Conservation (phyloP, 2,888 invertebrate species). For the Rhopalosiphum nymphaeae region DNA sequence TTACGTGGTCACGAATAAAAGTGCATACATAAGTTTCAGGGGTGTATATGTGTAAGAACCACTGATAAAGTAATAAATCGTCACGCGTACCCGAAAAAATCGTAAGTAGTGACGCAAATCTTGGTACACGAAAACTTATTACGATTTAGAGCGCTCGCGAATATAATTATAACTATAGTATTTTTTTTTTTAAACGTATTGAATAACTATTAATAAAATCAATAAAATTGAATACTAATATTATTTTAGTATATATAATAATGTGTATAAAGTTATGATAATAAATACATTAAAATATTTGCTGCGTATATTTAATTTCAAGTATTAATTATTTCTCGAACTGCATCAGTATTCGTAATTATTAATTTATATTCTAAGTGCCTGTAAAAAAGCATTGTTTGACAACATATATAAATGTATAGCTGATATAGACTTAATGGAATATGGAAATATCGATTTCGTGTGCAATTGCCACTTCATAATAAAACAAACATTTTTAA, state of each 20-base stretch:
- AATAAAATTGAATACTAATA: not conserved
- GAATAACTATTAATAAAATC: too few relatives aligned
- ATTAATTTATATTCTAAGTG: not conserved
- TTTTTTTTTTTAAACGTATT: not conserved
- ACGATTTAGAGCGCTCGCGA: not conserved
- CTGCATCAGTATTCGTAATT: not conserved
- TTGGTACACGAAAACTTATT: not conserved
- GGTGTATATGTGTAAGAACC: not conserved
- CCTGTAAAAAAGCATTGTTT: not conserved
- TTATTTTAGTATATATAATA: too few relatives aligned
- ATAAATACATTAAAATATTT: not conserved
- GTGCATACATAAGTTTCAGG: not conserved
- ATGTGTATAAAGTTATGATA: not conserved
- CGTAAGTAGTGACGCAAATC: not conserved
- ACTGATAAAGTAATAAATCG: not conserved
- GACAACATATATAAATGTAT: not conserved
- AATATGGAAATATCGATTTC: not conserved
- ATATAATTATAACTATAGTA: not conserved
- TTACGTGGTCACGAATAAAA: not conserved
- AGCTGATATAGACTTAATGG: not conserved
- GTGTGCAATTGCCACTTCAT: not conserved
- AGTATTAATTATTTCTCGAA: not conserved
- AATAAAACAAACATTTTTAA: not conserved
- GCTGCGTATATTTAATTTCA: not conserved
- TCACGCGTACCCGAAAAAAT: not conserved